Percentiles rank a stretch among this genome's conserved stretches.
These are phyloP conservation scores for Hydrochoerus hydrochaeris DNA, from an alignment of 2,113 vertebrate genomes.

Conservation along the genomic window DNA sequence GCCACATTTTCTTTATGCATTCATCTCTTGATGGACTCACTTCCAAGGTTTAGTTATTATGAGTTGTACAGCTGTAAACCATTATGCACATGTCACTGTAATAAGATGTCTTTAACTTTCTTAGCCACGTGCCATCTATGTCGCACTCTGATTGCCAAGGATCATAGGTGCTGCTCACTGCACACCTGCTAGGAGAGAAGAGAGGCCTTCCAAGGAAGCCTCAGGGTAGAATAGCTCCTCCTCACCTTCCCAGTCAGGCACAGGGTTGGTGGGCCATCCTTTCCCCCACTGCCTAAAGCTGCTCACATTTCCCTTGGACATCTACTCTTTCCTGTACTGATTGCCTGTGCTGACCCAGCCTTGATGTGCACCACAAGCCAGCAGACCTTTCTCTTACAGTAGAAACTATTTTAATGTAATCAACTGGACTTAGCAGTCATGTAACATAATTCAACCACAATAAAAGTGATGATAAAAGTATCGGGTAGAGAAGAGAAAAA, in stretches of 20 bases:
- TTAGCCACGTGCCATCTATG: neutral
- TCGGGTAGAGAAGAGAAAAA: neutral
- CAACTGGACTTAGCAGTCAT: neutral
- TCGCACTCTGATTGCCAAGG: neutral
- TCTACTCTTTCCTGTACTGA: neutral
- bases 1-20: neutral
- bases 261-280: neutral
- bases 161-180: neutral
- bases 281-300: neutral
- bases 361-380: neutral
- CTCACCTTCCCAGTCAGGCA: neutral
- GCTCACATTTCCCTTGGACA: neutral
- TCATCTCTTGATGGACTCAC: neutral
- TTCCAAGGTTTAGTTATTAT: neutral
- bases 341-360: neutral
- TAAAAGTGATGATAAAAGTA: neutral
- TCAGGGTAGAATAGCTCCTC: neutral
- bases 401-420: neutral
- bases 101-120: neutral
- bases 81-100: neutral
- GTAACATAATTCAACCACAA: neutral
- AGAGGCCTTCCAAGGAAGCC: neutral
- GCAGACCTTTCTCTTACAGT: neutral
- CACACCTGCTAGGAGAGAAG: neutral
- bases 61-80: neutral